Percentiles rank a stretch among this genome's conserved stretches.
phyloP scores from a whole-genome alignment of 2,888 invertebrate species.

The Amphipyra tragopoginis region DNA sequence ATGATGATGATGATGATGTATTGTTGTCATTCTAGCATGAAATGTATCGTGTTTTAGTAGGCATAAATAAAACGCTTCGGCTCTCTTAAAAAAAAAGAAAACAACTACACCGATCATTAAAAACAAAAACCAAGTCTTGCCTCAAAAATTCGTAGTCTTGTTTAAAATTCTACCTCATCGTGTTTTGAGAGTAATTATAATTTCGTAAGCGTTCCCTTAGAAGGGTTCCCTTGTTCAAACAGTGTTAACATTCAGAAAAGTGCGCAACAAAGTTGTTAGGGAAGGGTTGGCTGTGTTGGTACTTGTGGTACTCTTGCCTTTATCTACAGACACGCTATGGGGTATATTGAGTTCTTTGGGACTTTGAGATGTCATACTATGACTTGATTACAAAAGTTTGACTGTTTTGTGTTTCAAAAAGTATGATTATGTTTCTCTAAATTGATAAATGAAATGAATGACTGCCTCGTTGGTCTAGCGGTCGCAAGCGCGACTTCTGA shows the following conservation, averaged over 20 bases:
- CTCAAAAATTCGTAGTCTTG: constrained; percentile 8
- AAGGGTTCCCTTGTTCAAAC: constrained; percentile 66
- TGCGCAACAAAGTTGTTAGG: constrained; percentile 50
- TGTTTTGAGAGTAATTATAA: constrained; percentile 59
- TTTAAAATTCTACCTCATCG: constrained; percentile 37
- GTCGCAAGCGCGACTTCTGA: too few species aligned
- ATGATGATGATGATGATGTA: too few species aligned
- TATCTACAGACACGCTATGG: constrained; percentile 3
- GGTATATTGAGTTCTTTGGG: constrained; percentile 12
- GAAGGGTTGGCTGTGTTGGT: constrained; percentile 6
- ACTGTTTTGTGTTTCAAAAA: too few species aligned
- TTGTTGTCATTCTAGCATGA: constrained; percentile 1
- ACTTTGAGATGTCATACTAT: constrained; percentile 4
- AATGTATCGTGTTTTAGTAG: too few species aligned
- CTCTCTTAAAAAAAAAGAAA: background rate
- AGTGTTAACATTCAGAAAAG: constrained; percentile 57
- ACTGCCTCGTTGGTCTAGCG: too few species aligned
- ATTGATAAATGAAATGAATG: too few species aligned
- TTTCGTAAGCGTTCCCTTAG: constrained; percentile 52
- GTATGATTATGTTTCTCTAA: too few species aligned
- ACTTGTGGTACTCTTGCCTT: constrained; percentile 6
- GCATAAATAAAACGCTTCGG: too few species aligned
- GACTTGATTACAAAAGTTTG: constrained; percentile 2
- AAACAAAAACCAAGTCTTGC: constrained; percentile 11
- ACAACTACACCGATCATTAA: constrained; percentile 1